A percentile compares a stretch with the other conserved stretches of the same genome.
These are phyloP conservation scores for Pristiophorus japonicus DNA, from an alignment of 2,113 vertebrate species.

Conservation along the genomic window DNA sequence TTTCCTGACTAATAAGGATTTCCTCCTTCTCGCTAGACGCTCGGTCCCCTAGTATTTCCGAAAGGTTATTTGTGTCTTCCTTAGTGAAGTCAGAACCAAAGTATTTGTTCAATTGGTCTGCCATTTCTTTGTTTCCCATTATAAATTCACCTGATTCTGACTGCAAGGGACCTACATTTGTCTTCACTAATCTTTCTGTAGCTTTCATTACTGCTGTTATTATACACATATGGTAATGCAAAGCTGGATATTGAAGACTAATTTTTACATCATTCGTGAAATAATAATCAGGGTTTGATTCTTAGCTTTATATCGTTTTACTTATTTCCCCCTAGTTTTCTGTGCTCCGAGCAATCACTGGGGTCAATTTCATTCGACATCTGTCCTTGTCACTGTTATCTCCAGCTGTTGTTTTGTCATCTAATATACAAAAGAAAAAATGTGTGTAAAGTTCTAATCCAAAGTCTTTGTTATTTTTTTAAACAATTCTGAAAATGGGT, in stretches of 20 bases:
- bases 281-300: neutral
- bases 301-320: neutral
- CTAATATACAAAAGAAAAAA: neutral
- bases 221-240: neutral
- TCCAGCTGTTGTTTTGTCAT: neutral
- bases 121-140: no score
- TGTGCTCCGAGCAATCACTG: neutral
- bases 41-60: no score
- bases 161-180: no score
- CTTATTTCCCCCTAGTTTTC: neutral
- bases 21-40: no score
- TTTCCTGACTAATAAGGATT: no score
- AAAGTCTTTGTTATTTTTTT: constrained; percentile 29
- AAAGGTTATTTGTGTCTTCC: no score
- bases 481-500: constrained; percentile 16
- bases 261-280: neutral
- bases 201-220: neutral
- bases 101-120: no score
- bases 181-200: neutral
- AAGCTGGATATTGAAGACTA: neutral
- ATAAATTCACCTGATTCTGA: no score
- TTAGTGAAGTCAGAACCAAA: no score
- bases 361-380: neutral
- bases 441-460: neutral
- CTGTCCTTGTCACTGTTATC: neutral